Evolutionary conservation across 2,113 vertebrate species (phyloP).

Genomic region (Crotalus helleri): DNA sequence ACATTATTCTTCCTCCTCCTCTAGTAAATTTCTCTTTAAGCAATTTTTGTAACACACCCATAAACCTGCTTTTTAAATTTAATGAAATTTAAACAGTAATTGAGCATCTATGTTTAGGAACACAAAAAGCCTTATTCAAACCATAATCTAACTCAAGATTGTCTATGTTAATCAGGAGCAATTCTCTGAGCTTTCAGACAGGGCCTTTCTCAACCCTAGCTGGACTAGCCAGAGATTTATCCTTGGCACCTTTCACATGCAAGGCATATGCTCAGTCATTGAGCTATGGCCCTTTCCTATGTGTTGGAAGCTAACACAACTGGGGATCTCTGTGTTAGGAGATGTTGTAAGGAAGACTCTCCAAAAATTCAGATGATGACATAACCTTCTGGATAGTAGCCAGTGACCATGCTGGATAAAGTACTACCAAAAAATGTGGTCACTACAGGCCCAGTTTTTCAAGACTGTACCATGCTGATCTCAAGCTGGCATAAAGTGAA

Average conservation of each 20-base stretch:
- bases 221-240: background rate
- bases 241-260: background rate
- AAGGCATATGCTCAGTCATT: background rate
- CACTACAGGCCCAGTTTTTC: conserved; percentile 53
- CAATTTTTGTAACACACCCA: background rate
- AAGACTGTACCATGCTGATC: conserved; percentile 60
- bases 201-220: background rate
- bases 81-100: background rate
- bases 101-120: background rate
- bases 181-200: background rate
- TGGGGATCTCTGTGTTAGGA: background rate
- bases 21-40: background rate
- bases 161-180: background rate
- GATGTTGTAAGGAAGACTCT: conserved; percentile 13
- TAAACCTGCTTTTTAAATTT: background rate
- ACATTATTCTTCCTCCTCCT: background rate
- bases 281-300: background rate
- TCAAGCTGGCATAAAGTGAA: conserved; percentile 82
- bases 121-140: background rate
- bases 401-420: conserved; percentile 4
- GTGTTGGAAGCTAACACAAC: background rate
- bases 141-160: background rate
- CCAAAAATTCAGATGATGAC: background rate
- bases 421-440: background rate
- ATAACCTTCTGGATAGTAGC: background rate